A percentile compares a stretch with the other conserved stretches of the same genome.
Conservation (phyloP, 2,888 invertebrate genomes). For the Drosophila tanythrix region DNA sequence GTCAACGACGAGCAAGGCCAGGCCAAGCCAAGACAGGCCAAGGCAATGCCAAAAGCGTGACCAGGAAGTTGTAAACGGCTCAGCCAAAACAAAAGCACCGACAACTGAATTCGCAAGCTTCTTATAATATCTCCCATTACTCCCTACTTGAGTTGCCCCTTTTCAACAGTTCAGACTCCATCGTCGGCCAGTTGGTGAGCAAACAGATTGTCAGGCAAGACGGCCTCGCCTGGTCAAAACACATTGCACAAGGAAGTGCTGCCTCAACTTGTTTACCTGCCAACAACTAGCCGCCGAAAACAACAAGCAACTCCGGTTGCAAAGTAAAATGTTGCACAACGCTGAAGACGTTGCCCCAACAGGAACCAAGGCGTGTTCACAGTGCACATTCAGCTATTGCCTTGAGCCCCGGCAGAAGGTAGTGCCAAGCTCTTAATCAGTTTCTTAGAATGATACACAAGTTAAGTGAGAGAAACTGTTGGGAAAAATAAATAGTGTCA, state of each 20-base stretch:
- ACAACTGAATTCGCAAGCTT: constrained; percentile 29
- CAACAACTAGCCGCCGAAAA: constrained; percentile 40
- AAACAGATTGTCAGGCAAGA: constrained; percentile 77
- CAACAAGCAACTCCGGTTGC: constrained; percentile 41
- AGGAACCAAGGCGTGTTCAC: constrained; percentile 26
- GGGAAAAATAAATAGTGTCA: background rate
- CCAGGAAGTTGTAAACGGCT: constrained; percentile 80
- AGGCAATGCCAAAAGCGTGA: constrained; percentile 71
- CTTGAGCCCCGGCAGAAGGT: constrained; percentile 27
- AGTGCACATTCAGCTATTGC: constrained; percentile 30
- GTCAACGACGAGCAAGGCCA: constrained; percentile 49
- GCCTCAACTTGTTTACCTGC: constrained; percentile 60
- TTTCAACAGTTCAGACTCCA: constrained; percentile 17
- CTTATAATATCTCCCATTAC: background rate
- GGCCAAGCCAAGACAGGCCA: constrained; percentile 48
- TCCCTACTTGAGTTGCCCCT: background rate
- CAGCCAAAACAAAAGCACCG: constrained; percentile 64
- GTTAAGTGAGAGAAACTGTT: constrained; percentile 18
- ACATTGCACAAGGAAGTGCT: constrained; percentile 63
- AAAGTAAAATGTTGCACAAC: constrained; percentile 49
- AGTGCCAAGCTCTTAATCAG: constrained; percentile 54
- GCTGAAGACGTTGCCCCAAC: constrained; percentile 42
- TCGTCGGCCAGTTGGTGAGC: constrained; percentile 61
- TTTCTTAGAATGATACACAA: constrained; percentile 14
- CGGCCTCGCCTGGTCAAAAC: constrained; percentile 64